Percentiles rank a stretch among this genome's conserved stretches.
Evolutionary conservation across 2,113 vertebrate species (phyloP).

Genomic region (Campylomormyrus numenius): DNA sequence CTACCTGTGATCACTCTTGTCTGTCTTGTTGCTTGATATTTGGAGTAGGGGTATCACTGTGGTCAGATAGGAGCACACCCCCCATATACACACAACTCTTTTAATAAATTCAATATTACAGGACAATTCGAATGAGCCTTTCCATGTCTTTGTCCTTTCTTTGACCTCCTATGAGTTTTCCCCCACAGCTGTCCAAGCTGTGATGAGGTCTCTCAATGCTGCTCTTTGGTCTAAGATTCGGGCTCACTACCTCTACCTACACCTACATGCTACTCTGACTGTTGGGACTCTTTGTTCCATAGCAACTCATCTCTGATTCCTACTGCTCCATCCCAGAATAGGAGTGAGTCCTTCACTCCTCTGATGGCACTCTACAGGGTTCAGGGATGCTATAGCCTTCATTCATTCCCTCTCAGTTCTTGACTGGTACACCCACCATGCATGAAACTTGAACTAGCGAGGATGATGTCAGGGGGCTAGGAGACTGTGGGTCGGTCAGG

Average conservation of each 20-base stretch:
- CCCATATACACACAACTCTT: background rate
- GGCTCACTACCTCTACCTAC: background rate
- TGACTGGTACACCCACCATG: background rate
- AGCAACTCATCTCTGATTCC: background rate
- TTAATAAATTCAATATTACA: background rate
- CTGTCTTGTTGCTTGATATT: background rate
- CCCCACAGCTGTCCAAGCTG: background rate
- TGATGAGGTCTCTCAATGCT: background rate
- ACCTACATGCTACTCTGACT: background rate
- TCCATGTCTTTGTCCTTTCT: background rate
- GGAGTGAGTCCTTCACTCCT: background rate
- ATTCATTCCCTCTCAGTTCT: background rate
- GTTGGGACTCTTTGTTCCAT: background rate
- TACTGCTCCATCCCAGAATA: background rate
- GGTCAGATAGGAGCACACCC: background rate
- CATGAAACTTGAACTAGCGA: background rate
- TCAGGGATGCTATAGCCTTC: background rate
- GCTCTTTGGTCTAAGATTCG: background rate
- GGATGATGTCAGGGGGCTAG: background rate
- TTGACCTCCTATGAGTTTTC: background rate
- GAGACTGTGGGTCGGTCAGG: background rate
- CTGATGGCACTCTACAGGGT: background rate
- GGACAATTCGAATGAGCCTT: background rate
- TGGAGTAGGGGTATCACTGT: background rate
- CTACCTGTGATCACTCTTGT: background rate